Evolutionary conservation across 2,113 vertebrate species (phyloP).

Genomic region (Heteronetta atricapilla): DNA sequence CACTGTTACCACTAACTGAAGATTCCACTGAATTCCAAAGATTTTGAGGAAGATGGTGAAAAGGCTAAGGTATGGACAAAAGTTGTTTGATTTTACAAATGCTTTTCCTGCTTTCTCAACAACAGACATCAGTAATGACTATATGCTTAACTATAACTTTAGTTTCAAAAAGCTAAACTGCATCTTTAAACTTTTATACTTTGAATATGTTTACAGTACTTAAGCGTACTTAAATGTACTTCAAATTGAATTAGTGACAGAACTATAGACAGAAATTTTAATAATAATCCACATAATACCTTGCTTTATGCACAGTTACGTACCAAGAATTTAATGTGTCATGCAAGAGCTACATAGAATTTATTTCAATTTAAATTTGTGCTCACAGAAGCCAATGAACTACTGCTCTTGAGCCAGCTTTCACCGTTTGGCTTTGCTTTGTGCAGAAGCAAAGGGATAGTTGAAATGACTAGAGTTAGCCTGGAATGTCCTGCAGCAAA

Average conservation of each 20-base stretch:
- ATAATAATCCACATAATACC: background rate
- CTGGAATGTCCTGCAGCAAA: background rate
- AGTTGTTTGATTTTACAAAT: background rate
- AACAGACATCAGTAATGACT: background rate
- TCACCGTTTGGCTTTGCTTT: background rate
- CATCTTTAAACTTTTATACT: background rate
- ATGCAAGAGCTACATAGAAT: background rate
- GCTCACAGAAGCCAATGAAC: background rate
- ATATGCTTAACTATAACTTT: background rate
- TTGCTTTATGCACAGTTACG: background rate
- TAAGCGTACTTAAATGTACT: background rate
- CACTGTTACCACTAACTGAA: background rate
- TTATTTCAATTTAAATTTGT: background rate
- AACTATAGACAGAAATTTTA: background rate
- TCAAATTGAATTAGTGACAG: background rate
- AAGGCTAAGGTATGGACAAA: background rate
- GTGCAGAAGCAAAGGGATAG: background rate
- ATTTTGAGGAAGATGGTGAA: background rate
- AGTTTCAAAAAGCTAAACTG: background rate
- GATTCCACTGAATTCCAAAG: background rate
- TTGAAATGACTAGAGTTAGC: background rate
- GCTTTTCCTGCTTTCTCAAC: background rate
- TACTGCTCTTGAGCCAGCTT: background rate
- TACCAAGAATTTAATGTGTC: background rate
- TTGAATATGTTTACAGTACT: background rate